A percentile compares a stretch with the other conserved stretches of the same genome.
phyloP scores from a whole-genome alignment of 2,888 invertebrate genomes.

The Tetrapedia diversipes region DNA sequence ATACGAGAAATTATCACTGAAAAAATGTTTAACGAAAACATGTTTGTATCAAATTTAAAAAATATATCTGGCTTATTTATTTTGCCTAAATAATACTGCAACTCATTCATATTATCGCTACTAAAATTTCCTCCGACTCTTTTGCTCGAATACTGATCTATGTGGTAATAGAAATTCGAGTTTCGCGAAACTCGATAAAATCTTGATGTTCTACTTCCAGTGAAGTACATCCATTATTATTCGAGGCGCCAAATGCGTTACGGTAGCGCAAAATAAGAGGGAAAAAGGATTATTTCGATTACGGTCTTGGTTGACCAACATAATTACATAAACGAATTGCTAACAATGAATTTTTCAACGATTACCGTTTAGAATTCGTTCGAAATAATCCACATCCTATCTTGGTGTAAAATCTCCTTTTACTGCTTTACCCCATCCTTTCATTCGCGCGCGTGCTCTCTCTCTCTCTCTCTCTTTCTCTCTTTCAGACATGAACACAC shows the following conservation, averaged over 20 bases:
- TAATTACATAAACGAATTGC: constrained; percentile 28
- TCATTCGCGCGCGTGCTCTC: constrained; percentile 35
- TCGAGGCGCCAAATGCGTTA: constrained; percentile 26
- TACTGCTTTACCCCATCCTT: constrained; percentile 9
- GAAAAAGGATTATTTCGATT: constrained; percentile 36
- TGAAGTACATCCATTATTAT: constrained; percentile 11
- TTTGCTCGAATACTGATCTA: constrained; percentile 13
- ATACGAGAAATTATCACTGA: not conserved
- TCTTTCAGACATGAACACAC: no score
- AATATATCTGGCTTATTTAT: not conserved
- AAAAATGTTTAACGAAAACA: not conserved
- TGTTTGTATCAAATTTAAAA: not conserved
- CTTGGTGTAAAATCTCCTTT: constrained; percentile 24
- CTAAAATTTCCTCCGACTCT: not conserved
- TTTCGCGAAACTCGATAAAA: not conserved
- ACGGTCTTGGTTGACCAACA: constrained; percentile 30
- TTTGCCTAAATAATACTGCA: constrained; percentile 32
- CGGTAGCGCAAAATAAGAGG: constrained; percentile 35
- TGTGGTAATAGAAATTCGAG: constrained; percentile 1
- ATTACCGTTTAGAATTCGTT: constrained; percentile 48
- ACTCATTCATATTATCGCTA: not conserved
- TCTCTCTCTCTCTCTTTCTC: constrained; percentile 31
- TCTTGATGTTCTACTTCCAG: not conserved
- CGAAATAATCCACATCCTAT: constrained; percentile 42
- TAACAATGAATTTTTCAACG: constrained; percentile 47